A percentile compares a stretch with the other conserved stretches of the same genome.
These are phyloP conservation scores for Thalassarche chlororhynchos DNA, from an alignment of 2,113 vertebrate species.

Conservation along the genomic window DNA sequence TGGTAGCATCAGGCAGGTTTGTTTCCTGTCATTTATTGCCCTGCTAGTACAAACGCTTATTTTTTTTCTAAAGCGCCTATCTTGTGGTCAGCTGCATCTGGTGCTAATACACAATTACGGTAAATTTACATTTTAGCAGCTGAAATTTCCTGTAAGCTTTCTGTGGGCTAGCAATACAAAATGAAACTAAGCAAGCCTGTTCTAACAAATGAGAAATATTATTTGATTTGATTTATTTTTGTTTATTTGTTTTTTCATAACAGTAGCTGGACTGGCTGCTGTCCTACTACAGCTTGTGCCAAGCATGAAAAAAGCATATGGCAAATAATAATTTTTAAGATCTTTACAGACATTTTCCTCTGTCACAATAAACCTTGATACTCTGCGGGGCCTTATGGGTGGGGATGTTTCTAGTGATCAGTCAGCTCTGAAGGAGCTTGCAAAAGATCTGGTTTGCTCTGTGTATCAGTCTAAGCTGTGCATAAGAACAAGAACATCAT, in stretches of 20 bases:
- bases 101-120: conserved; percentile 73
- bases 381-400: background rate
- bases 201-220: conserved; percentile 20
- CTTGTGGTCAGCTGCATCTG: conserved; percentile 80
- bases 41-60: conserved; percentile 26
- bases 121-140: conserved; percentile 73
- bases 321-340: background rate
- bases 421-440: background rate
- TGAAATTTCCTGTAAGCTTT: conserved; percentile 80
- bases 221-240: background rate
- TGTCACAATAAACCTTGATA: background rate
- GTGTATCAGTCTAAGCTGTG: background rate
- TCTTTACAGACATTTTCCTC: background rate
- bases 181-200: conserved; percentile 42
- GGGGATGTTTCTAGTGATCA: background rate
- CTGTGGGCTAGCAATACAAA: conserved; percentile 64
- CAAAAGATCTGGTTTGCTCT: background rate
- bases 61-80: conserved; percentile 31
- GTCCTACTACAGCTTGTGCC: background rate
- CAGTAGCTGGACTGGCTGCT: background rate
- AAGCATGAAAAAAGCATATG: background rate
- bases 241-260: background rate
- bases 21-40: conserved; percentile 75
- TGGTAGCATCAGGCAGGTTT: conserved; percentile 55
- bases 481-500: background rate